A percentile compares a stretch with the other conserved stretches of the same genome.
Evolutionary conservation across 2,888 invertebrate genomes (phyloP).

Genomic region (Luperina testacea): DNA sequence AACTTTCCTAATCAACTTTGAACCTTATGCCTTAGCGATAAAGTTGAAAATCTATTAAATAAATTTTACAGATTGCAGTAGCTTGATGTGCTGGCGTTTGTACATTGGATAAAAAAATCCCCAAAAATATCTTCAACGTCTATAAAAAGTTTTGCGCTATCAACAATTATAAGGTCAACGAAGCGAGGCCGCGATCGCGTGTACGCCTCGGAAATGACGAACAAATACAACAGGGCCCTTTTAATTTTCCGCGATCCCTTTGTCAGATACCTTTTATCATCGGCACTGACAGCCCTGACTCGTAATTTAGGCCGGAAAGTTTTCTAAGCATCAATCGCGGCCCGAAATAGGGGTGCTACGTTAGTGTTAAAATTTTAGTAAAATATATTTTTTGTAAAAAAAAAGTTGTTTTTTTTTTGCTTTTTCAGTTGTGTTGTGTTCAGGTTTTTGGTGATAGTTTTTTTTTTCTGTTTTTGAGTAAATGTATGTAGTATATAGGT

Average conservation of each 20-base stretch:
- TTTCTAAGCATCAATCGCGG: slow-evolving; percentile 60
- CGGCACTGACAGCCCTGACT: slow-evolving; percentile 68
- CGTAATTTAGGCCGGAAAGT: slow-evolving; percentile 62
- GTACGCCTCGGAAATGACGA: slow-evolving; percentile 72
- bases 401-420: neutral
- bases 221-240: slow-evolving; percentile 72
- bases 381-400: neutral
- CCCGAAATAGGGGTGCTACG: slow-evolving; percentile 46
- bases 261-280: slow-evolving; percentile 72
- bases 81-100: too few relatives aligned
- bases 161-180: slow-evolving; percentile 63
- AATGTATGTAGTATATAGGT: neutral
- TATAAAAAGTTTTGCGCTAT: slow-evolving; percentile 43
- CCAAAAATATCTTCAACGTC: slow-evolving; percentile 26
- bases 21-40: too few relatives aligned
- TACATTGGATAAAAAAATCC: neutral
- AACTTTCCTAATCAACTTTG: too few relatives aligned
- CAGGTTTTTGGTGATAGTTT: neutral
- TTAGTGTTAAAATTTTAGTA: neutral
- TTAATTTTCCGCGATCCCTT: slow-evolving; percentile 73
- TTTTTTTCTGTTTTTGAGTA: neutral
- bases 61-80: too few relatives aligned
- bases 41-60: too few relatives aligned
- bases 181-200: slow-evolving; percentile 71
- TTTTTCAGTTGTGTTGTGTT: neutral